Conservation (phyloP, 2,113 vertebrate genomes). For the Ageneiosus marmoratus region DNA sequence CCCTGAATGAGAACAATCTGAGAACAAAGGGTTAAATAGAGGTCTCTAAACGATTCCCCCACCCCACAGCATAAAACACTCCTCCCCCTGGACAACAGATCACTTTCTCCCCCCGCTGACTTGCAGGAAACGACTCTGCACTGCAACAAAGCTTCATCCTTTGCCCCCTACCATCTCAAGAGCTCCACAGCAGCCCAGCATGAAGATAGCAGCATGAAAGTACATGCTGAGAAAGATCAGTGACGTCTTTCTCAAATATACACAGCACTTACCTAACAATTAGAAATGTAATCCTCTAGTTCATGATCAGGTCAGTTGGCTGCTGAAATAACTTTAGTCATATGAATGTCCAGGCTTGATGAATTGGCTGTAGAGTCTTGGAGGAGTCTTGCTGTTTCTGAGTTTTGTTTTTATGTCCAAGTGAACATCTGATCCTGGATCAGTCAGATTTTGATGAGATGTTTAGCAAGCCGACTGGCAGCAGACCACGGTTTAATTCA, state of each 20-base stretch:
- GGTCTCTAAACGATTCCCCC: conserved; percentile 76
- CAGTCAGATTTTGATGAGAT: not conserved
- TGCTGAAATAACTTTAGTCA: conserved; percentile 67
- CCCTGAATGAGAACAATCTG: conserved; percentile 71
- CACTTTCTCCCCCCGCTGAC: conserved; percentile 73
- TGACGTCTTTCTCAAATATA: conserved; percentile 30
- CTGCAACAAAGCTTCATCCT: conserved; percentile 71
- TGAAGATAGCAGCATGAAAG: conserved; percentile 70
- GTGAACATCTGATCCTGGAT: not conserved
- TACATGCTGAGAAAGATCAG: conserved; percentile 62
- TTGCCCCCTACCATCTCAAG: conserved; percentile 65
- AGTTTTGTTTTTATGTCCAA: not conserved
- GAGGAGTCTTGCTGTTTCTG: conserved; percentile 5
- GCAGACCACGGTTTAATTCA: not conserved
- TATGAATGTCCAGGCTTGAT: conserved; percentile 62
- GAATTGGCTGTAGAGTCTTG: not conserved
- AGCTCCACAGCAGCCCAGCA: conserved; percentile 72
- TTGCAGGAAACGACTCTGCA: conserved; percentile 78
- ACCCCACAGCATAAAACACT: conserved; percentile 71
- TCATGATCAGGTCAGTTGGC: conserved; percentile 33
- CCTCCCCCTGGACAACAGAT: conserved; percentile 72
- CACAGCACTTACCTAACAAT: conserved; percentile 68
- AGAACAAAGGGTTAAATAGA: conserved; percentile 76
- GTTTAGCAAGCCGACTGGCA: not conserved
- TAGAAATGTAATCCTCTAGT: conserved; percentile 66